phyloP scores from a whole-genome alignment of 1,140 invertebrate species.

The Cheumatopsyche charites region DNA sequence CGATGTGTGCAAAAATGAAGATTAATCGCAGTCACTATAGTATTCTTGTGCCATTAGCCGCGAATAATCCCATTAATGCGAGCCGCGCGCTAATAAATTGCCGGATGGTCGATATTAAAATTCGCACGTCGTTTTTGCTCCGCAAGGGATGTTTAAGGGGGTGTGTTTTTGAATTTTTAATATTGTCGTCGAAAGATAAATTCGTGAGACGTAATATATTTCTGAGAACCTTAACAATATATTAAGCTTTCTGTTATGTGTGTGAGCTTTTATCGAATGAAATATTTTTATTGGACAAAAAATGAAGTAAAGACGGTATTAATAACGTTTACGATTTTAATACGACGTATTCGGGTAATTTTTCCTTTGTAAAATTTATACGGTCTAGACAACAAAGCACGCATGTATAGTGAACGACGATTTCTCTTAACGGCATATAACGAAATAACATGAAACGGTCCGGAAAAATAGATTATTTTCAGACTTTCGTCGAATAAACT shows the following conservation, averaged over 20 bases:
- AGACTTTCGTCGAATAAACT: neutral
- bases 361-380: neutral
- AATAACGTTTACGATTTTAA: too few species aligned
- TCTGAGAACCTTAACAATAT: too few species aligned
- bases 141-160: too few species aligned
- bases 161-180: too few species aligned
- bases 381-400: constrained; percentile 19
- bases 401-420: neutral
- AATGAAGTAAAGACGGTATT: too few species aligned
- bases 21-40: constrained; percentile 8
- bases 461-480: constrained; percentile 25
- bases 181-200: too few species aligned
- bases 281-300: too few species aligned
- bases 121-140: neutral
- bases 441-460: constrained; percentile 3
- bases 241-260: too few species aligned
- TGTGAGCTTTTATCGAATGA: too few species aligned
- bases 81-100: neutral
- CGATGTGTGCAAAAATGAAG: neutral
- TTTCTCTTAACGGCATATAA: neutral
- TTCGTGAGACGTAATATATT: too few species aligned
- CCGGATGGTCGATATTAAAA: constrained; percentile 2
- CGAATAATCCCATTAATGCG: constrained; percentile 17
- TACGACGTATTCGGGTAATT: too few species aligned
- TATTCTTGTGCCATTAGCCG: constrained; percentile 14